Evolutionary conservation across 2,113 vertebrate genomes (phyloP), one percentile per base, ranked within the genome.

Genomic region (Pedetes capensis): DNA sequence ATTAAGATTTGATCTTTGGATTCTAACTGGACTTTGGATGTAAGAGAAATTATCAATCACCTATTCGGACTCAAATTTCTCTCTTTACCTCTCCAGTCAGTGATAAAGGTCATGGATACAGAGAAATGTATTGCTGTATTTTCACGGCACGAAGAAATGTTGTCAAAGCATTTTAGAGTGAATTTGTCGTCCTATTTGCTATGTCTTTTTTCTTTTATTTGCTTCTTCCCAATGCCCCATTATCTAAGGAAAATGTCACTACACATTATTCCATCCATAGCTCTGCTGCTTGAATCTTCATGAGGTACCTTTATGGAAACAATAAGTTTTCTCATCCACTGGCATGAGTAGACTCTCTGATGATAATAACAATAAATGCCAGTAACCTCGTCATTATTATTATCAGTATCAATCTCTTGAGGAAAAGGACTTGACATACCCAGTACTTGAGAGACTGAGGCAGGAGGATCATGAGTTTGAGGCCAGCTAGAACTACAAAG

Each of bases 91-190:
- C 97, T 96, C 96, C 97, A 95, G 95, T 97, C 96, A 97, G 94
- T 97, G 97, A 97, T 96, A 97, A 98, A 98, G 93, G 96, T 98
- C 97, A 97, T 34, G 61, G 80, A 94, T 95, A n/a, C n/a, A n/a
- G n/a, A 97, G 97, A 98, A 98, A 95, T 84, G 90, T 96, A 97
- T 96, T 57, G 91, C 91, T 97, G 96, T 93, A 97, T 97, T 97
- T 97, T 97, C 97, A 97, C 91, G 95, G 93, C 94, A 97, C 96
- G 94, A 86, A 96, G 95, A 97, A 93, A 95, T 91, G 83, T 93
- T 94, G 82, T 83, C 96, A 94, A 96, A 96, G 71, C 86, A 87
- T 96, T 96, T 97, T 95, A 91, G 69, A 84, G 57, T 32, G 69
- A 42, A 63, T 87, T 84, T 92, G 83, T 95, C 96, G 94, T 96